Conservation (phyloP, 2,797 vertebrate species). For the Philypnodon macrostomus region DNA sequence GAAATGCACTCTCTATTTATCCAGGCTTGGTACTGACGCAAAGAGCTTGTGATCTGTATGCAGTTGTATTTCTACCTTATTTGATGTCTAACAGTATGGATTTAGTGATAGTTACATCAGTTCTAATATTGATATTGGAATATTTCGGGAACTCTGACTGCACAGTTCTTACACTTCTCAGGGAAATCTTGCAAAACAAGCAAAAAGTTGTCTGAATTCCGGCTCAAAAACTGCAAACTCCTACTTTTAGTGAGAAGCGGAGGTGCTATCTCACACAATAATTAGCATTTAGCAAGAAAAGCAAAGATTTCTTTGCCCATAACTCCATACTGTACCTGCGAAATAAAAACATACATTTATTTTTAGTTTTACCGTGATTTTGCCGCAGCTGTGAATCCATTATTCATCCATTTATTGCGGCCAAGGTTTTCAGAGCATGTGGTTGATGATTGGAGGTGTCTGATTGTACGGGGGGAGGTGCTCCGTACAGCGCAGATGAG, state of each 20-base stretch:
- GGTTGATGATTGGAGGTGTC: constrained; percentile 20
- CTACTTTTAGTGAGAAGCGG: constrained; percentile 13
- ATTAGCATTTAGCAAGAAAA: constrained; percentile 40
- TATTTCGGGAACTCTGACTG: no score
- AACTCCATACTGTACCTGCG: background rate
- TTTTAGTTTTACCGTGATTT: background rate
- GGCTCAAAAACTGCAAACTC: constrained; percentile 10
- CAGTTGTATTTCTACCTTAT: no score
- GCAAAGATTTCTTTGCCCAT: constrained; percentile 5
- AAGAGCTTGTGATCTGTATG: no score
- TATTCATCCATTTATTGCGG: background rate
- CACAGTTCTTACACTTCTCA: no score
- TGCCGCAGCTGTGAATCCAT: background rate
- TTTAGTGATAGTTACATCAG: no score
- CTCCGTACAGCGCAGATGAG: constrained; percentile 33
- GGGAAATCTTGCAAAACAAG: background rate
- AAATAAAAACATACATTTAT: background rate
- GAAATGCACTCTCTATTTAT: no score
- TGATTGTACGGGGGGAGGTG: constrained; percentile 13
- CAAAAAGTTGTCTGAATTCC: background rate
- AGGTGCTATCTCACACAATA: constrained; percentile 20
- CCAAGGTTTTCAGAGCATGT: background rate
- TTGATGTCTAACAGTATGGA: no score
- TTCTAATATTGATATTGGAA: no score
- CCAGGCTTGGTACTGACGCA: no score